phyloP scores from a whole-genome alignment of 2,797 vertebrate genomes.

The Melopsittacus undulatus region DNA sequence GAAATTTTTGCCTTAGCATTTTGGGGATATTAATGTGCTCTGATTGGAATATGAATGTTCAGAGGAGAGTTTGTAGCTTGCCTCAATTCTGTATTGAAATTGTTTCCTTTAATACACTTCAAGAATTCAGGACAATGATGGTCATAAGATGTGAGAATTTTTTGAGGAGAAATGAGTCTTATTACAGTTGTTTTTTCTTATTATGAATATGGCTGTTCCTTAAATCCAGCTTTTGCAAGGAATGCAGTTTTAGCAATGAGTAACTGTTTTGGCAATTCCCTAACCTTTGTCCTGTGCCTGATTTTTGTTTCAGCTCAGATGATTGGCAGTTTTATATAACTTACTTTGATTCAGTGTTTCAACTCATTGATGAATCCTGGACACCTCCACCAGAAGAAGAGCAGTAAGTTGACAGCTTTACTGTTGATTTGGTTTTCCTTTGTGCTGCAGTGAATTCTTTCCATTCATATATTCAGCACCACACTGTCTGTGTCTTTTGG shows the following conservation, averaged over 20 bases:
- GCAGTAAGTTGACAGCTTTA: conserved; percentile 83
- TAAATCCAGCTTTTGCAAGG: neutral
- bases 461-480: neutral
- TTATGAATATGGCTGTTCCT: neutral
- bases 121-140: neutral
- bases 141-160: neutral
- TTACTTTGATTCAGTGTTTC: conserved; percentile 95
- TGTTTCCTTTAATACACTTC: neutral
- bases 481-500: neutral
- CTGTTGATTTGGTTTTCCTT: neutral
- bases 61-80: neutral
- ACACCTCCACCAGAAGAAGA: conserved; percentile 86
- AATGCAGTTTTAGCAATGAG: neutral
- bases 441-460: neutral
- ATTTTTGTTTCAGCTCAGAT: conserved; percentile 88
- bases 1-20: neutral
- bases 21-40: neutral
- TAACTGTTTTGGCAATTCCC: neutral
- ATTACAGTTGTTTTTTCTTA: neutral
- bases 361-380: conserved; percentile 92
- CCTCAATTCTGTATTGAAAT: neutral
- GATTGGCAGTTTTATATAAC: conserved; percentile 97
- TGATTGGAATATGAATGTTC: neutral
- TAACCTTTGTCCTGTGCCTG: conserved; percentile 15
- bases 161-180: neutral